Evolutionary conservation across 2,888 invertebrate species (phyloP).

Genomic region (Agrotis clavis): DNA sequence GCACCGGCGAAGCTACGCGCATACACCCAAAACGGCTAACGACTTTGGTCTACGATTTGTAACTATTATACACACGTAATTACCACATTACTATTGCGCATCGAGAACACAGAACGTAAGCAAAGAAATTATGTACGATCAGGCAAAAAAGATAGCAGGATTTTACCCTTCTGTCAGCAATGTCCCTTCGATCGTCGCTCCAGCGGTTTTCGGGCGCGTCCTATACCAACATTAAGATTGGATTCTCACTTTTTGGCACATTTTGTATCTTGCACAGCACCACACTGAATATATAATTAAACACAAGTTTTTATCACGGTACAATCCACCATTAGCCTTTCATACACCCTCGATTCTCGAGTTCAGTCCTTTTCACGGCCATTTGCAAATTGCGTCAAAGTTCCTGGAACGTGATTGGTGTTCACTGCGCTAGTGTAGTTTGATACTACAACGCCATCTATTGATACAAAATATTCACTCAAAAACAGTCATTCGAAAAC

Average conservation of each 20-base stretch:
- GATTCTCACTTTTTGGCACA: constrained; percentile 91
- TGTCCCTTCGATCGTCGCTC: constrained; percentile 86
- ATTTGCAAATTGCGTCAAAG: constrained; percentile 92
- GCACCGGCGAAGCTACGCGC: constrained; percentile 73
- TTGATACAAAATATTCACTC: constrained; percentile 69
- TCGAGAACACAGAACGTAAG: constrained; percentile 58
- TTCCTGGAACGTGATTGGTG: constrained; percentile 87
- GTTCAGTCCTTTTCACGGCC: constrained; percentile 90
- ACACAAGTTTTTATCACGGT: constrained; percentile 87
- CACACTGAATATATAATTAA: constrained; percentile 84
- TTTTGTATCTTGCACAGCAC: constrained; percentile 88
- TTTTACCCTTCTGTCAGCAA: constrained; percentile 90
- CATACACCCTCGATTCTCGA: constrained; percentile 89
- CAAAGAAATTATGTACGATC: constrained; percentile 69
- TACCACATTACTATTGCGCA: constrained; percentile 41
- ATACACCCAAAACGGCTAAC: constrained; percentile 70
- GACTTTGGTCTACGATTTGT: constrained; percentile 39
- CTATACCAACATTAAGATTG: constrained; percentile 89
- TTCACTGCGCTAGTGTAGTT: constrained; percentile 84
- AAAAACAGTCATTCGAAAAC: constrained; percentile 66
- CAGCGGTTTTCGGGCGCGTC: constrained; percentile 86
- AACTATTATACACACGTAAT: constrained; percentile 31
- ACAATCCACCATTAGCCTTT: constrained; percentile 88
- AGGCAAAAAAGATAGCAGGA: constrained; percentile 78
- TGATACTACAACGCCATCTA: constrained; percentile 77